Evolutionary conservation across 2,797 vertebrate genomes (phyloP).

Genomic region (Poecilia velifera): DNA sequence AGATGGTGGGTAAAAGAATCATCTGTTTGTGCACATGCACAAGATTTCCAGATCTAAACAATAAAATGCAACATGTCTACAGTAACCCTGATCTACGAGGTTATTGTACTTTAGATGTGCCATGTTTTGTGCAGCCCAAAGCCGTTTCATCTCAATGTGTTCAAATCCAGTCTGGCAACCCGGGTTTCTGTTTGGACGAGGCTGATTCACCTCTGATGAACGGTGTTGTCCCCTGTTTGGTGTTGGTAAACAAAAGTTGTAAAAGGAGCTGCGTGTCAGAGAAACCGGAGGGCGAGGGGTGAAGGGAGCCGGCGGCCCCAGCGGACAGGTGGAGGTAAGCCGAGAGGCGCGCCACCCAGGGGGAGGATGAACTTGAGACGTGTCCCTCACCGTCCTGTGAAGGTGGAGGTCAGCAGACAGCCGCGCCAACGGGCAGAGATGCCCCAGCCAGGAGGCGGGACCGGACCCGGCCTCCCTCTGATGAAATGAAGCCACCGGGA

Average conservation of each 20-base stretch:
- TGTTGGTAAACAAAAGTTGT: constrained; percentile 71
- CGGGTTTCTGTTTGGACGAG: constrained; percentile 1
- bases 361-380: constrained; percentile 85
- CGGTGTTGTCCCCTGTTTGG: constrained; percentile 1
- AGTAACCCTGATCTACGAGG: too few species aligned
- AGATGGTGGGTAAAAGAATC: too few species aligned
- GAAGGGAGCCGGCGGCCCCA: constrained; percentile 70
- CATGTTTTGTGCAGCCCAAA: too few species aligned
- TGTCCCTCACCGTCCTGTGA: constrained; percentile 81
- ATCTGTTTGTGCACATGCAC: too few species aligned
- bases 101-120: too few species aligned
- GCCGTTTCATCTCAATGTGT: too few species aligned
- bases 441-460: constrained; percentile 57
- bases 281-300: constrained; percentile 72
- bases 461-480: constrained; percentile 52
- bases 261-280: constrained; percentile 77
- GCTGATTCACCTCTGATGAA: not conserved
- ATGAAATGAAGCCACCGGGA: constrained; percentile 73
- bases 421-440: constrained; percentile 60
- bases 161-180: too few species aligned
- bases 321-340: constrained; percentile 84
- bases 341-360: constrained; percentile 83
- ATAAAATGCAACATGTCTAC: too few species aligned
- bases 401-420: constrained; percentile 81
- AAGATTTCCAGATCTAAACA: too few species aligned